Evolutionary conservation across 2,888 invertebrate species (phyloP).

Genomic region (Metacarcinus magister): DNA sequence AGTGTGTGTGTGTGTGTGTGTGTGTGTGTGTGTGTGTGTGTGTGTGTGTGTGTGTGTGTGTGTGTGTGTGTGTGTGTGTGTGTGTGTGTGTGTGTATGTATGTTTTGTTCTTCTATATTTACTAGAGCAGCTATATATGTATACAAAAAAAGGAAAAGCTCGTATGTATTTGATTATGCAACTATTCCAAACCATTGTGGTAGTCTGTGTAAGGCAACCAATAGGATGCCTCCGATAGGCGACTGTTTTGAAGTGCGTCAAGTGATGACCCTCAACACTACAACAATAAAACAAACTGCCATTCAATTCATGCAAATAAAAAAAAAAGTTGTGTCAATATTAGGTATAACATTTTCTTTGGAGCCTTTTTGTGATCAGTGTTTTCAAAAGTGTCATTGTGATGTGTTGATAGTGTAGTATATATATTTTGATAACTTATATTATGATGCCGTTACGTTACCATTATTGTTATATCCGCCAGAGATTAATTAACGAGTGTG

Average conservation of each 20-base stretch:
- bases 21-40: neutral
- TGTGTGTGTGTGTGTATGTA: conserved; percentile 33
- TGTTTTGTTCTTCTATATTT: neutral
- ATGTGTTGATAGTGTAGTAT: neutral
- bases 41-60: neutral
- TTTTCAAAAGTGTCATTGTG: neutral
- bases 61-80: conserved; percentile 38
- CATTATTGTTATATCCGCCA: neutral
- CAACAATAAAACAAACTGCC: conserved; percentile 4
- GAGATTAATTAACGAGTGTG: neutral
- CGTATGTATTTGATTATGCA: neutral
- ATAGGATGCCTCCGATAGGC: neutral
- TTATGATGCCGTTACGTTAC: neutral
- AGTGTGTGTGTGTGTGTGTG: too few species aligned
- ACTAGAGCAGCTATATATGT: conserved; percentile 8
- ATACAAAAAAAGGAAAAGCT: neutral
- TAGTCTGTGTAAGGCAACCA: neutral
- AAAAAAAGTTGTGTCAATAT: neutral
- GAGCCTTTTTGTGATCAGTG: neutral
- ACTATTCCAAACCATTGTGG: neutral
- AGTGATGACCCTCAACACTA: neutral
- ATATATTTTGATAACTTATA: neutral
- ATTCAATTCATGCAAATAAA: neutral
- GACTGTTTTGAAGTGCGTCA: neutral
- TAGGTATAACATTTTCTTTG: neutral